Conservation (phyloP, 2,113 vertebrate genomes). For the Triplophysa tibetana region DNA sequence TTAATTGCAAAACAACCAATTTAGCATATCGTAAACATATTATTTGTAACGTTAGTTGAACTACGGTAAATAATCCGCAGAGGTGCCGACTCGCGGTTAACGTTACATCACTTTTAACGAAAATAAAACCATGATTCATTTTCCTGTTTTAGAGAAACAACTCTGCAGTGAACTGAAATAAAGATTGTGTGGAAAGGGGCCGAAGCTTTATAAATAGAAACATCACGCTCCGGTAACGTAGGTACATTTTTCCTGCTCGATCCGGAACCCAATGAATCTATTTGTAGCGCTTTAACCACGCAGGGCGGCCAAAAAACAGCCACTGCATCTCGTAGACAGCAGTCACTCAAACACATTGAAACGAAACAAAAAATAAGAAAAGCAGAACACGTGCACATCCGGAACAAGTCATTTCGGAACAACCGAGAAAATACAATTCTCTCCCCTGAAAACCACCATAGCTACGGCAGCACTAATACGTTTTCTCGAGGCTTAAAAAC, state of each 20-base stretch:
- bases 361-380: not conserved
- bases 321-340: not conserved
- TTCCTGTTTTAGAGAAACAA: too few species aligned
- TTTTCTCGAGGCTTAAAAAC: not conserved
- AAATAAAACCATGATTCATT: too few species aligned
- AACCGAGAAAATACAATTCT: not conserved
- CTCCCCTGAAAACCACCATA: not conserved
- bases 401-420: not conserved
- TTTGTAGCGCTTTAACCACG: not conserved
- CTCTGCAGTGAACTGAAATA: too few species aligned
- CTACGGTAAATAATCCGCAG: too few species aligned
- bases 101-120: too few species aligned
- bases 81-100: too few species aligned
- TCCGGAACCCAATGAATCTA: not conserved
- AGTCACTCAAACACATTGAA: not conserved
- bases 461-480: not conserved
- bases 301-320: not conserved
- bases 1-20: too few species aligned
- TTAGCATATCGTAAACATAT: too few species aligned
- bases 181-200: too few species aligned
- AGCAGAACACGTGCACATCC: not conserved
- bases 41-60: too few species aligned
- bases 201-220: not conserved
- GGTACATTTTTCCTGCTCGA: not conserved
- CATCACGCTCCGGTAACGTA: not conserved